A percentile compares a stretch with the other conserved stretches of the same genome.
Conservation (phyloP, 2,113 vertebrate genomes). For the Gymnocephalus cernua region DNA sequence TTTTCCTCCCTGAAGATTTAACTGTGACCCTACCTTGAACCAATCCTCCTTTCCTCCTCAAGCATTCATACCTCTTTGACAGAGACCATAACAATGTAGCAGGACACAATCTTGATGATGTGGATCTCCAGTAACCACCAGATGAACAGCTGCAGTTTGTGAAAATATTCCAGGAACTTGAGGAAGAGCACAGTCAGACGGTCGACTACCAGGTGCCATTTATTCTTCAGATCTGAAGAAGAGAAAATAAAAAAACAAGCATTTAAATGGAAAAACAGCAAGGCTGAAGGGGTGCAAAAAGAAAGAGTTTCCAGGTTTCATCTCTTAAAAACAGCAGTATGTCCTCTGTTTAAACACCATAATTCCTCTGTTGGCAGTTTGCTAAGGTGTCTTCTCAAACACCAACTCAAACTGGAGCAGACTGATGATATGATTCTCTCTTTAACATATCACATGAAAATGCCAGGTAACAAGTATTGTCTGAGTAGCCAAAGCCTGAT, state of each 20-base stretch:
- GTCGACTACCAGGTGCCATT: slow-evolving; percentile 97
- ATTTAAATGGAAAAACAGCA: slow-evolving; percentile 15
- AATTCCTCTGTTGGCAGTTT: slow-evolving; percentile 4
- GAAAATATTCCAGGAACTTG: slow-evolving; percentile 96
- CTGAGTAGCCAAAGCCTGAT: too few species aligned
- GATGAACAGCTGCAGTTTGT: slow-evolving; percentile 95
- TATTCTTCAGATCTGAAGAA: slow-evolving; percentile 91
- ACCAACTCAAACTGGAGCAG: not conserved
- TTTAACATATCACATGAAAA: not conserved
- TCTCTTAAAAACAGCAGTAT: not conserved
- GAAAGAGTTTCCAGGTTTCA: slow-evolving; percentile 25
- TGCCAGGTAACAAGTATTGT: too few species aligned
- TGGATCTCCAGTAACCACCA: slow-evolving; percentile 99
- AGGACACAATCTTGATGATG: slow-evolving; percentile 96
- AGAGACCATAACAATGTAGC: slow-evolving; percentile 93
- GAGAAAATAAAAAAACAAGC: slow-evolving; percentile 7
- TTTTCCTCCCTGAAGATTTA: too few species aligned
- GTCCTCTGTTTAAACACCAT: slow-evolving; percentile 13
- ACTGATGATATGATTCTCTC: not conserved
- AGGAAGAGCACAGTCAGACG: slow-evolving; percentile 96
- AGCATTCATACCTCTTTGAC: slow-evolving; percentile 89
- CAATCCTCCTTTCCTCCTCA: not conserved
- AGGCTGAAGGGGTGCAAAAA: slow-evolving; percentile 11
- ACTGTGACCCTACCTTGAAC: too few species aligned
- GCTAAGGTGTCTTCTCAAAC: not conserved